Evolutionary conservation across 2,113 vertebrate species (phyloP).

Genomic region (Vombatus ursinus): DNA sequence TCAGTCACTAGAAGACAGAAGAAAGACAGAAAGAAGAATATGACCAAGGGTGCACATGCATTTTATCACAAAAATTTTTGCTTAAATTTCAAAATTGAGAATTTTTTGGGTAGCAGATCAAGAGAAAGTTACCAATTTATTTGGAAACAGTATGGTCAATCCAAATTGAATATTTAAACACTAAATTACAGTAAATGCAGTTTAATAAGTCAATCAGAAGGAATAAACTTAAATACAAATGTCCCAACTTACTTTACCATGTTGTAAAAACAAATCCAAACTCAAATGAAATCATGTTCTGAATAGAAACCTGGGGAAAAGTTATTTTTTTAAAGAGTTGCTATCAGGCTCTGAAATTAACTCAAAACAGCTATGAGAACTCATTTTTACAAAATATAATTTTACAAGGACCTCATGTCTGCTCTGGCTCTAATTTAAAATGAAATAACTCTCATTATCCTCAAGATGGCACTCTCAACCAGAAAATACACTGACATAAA

Average conservation of each 20-base stretch:
- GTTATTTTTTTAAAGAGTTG: background rate
- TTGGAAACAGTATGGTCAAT: background rate
- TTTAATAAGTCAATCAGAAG: background rate
- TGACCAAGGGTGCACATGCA: background rate
- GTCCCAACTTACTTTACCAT: background rate
- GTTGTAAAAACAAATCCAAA: background rate
- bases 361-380: background rate
- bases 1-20: background rate
- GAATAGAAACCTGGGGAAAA: background rate
- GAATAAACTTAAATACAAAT: background rate
- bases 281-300: background rate
- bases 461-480: conserved; percentile 76
- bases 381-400: background rate
- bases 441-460: background rate
- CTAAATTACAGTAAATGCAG: background rate
- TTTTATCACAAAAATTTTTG: background rate
- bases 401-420: background rate
- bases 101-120: background rate
- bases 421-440: background rate
- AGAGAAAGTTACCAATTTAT: background rate
- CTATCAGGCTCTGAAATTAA: background rate
- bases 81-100: background rate
- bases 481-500: background rate
- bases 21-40: background rate
- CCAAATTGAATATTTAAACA: background rate